Conservation (phyloP, 2,797 vertebrate genomes). For the Ataeniobius toweri region DNA sequence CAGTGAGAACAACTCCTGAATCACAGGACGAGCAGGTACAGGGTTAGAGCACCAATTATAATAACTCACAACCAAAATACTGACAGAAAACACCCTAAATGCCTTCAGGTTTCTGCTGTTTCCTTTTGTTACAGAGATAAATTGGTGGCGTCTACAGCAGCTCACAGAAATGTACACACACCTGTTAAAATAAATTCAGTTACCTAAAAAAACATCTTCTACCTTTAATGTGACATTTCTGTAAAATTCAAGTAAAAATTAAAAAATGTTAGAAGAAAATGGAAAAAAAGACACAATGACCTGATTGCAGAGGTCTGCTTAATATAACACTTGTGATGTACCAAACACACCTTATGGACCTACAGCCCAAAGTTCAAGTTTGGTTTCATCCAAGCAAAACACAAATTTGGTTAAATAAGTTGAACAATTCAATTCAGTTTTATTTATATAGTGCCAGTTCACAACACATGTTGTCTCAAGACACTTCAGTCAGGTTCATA, state of each 20-base stretch:
- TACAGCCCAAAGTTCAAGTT: neutral
- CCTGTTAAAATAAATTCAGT: neutral
- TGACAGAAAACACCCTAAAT: neutral
- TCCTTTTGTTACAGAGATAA: too few relatives aligned
- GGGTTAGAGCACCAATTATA: neutral
- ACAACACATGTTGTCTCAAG: too few relatives aligned
- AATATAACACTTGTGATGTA: too few relatives aligned
- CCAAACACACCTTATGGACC: neutral
- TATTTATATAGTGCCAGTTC: too few relatives aligned
- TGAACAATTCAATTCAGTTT: too few relatives aligned
- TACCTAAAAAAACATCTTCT: neutral
- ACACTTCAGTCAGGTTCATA: too few relatives aligned
- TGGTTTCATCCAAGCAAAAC: too few relatives aligned
- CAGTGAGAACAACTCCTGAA: constrained; percentile 21
- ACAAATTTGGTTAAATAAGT: too few relatives aligned
- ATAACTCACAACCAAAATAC: neutral
- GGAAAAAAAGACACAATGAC: neutral
- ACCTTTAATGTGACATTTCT: neutral
- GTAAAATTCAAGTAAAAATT: neutral
- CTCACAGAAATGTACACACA: neutral
- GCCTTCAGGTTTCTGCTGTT: neutral
- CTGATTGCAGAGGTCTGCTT: neutral
- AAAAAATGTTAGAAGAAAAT: neutral
- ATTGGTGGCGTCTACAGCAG: too few relatives aligned
- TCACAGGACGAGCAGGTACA: constrained; percentile 13